Conservation (phyloP, 2,797 vertebrate genomes). For the Leuciscus waleckii region DNA sequence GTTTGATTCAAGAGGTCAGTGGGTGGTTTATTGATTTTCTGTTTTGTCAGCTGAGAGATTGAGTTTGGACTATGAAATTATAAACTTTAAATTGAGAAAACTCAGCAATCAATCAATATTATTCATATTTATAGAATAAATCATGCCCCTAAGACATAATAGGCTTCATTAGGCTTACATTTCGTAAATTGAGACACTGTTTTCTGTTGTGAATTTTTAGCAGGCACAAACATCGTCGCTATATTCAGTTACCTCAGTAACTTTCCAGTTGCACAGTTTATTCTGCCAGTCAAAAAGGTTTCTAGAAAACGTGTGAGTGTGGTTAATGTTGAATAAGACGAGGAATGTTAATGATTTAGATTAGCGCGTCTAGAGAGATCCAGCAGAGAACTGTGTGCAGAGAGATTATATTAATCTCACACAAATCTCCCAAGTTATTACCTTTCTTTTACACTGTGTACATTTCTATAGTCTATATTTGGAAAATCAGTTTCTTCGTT, state of each 20-base stretch:
- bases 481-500: not conserved
- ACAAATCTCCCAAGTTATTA: constrained; percentile 51
- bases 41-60: not conserved
- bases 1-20: constrained; percentile 90
- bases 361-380: constrained; percentile 70
- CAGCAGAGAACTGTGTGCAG: constrained; percentile 70
- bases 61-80: not conserved
- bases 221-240: not conserved
- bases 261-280: constrained; percentile 6
- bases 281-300: not conserved
- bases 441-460: constrained; percentile 2
- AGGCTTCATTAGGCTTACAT: not conserved
- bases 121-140: not conserved
- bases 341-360: constrained; percentile 81
- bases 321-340: constrained; percentile 60
- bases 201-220: not conserved
- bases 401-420: constrained; percentile 77
- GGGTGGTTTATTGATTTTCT: constrained; percentile 8
- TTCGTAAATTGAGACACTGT: not conserved
- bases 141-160: not conserved
- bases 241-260: not conserved
- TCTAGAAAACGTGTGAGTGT: not conserved
- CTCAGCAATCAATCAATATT: not conserved
- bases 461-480: not conserved
- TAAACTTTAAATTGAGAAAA: not conserved